phyloP scores from a whole-genome alignment of 2,888 invertebrate species.

The Tipula lateralis region DNA sequence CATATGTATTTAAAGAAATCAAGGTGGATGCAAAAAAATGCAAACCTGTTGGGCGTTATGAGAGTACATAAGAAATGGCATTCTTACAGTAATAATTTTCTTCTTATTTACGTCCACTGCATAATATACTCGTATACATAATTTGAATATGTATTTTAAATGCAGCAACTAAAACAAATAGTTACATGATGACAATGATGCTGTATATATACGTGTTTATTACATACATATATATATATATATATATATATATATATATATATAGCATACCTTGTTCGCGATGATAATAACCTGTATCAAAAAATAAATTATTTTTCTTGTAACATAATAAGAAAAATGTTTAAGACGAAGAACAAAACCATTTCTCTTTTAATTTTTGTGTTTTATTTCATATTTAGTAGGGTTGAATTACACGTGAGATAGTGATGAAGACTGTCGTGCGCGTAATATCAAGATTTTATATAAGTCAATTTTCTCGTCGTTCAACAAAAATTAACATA shows the following conservation, averaged over 20 bases:
- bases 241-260: background rate
- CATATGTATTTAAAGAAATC: background rate
- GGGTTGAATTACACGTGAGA: background rate
- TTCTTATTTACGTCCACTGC: background rate
- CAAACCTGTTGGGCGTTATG: background rate
- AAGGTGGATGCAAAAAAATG: background rate
- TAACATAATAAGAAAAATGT: background rate
- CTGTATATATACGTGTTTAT: too few species aligned
- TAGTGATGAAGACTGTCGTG: too few species aligned
- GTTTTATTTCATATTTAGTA: background rate
- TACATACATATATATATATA: too few species aligned
- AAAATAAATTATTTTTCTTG: background rate
- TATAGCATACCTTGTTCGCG: background rate
- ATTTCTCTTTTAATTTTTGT: background rate
- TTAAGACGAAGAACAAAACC: slow-evolving; percentile 5
- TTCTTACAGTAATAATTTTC: slow-evolving; percentile 1
- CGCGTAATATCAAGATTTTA: too few species aligned
- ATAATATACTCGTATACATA: background rate
- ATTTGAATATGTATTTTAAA: background rate
- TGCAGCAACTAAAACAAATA: slow-evolving; percentile 4
- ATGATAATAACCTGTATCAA: slow-evolving; percentile 1
- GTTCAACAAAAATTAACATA: too few species aligned
- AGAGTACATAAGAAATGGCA: background rate
- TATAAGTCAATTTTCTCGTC: too few species aligned
- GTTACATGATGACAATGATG: background rate